phyloP scores from a whole-genome alignment of 1,140 invertebrate species.

The Acarapis woodi region DNA sequence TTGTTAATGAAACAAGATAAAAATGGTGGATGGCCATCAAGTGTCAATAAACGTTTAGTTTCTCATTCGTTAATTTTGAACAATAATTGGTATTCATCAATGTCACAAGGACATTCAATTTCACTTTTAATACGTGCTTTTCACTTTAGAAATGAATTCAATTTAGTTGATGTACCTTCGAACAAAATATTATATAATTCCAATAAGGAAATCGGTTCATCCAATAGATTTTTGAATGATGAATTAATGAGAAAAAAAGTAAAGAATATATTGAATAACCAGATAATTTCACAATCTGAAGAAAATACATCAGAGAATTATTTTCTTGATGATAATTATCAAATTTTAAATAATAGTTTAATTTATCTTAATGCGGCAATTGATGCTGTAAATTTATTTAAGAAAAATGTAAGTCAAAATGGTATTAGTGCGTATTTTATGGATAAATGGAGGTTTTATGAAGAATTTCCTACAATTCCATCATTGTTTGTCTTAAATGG shows the following conservation, averaged over 20 bases:
- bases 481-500: constrained; percentile 89
- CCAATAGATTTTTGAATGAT: too few species aligned
- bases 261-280: too few species aligned
- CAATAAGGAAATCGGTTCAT: too few species aligned
- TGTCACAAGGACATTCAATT: constrained; percentile 90
- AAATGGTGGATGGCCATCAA: constrained; percentile 62
- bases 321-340: too few species aligned
- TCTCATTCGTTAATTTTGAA: constrained; percentile 38
- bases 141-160: constrained; percentile 41
- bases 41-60: constrained; percentile 41
- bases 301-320: too few species aligned
- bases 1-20: constrained; percentile 57
- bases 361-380: constrained; percentile 48
- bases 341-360: too few species aligned
- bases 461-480: constrained; percentile 90
- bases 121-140: constrained; percentile 69
- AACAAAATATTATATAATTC: too few species aligned
- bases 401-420: constrained; percentile 27
- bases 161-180: too few species aligned
- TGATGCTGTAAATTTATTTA: constrained; percentile 46
- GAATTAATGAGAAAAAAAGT: too few species aligned
- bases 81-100: constrained; percentile 81
- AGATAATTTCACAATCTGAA: too few species aligned
- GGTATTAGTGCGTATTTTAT: constrained; percentile 60
- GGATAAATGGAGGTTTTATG: constrained; percentile 61